Base-by-base conservation (phyloP, 2,888 invertebrate species). In the Automeris io region DNA sequence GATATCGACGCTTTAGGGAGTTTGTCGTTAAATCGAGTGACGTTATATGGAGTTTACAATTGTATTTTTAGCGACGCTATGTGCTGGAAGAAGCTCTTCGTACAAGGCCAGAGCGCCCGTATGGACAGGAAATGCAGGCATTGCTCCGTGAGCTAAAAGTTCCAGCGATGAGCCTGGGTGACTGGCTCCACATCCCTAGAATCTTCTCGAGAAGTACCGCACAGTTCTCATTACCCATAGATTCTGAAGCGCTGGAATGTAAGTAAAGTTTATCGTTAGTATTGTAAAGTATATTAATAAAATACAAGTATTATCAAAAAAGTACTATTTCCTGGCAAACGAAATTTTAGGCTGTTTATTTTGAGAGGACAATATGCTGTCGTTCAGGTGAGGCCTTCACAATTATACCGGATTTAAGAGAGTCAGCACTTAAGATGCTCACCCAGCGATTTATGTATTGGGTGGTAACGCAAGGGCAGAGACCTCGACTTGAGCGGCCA, bases 161-260 rank as follows among this genome's bases (percentile, higher is more conserved):
- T 3, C 81, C 87, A 0, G 78, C 86, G 0, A 69, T 86, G 11
- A 87, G 89, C 40, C 74, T 88, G 1, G 89, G 90, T 3, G 83
- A 89, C 49, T 90, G 90, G 89, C 74, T 91, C 9, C 90, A 90
- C 49, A 85, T 92, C 48, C 94, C 94, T 0, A 76, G 94, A 32
- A 90, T 91, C n/a, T 94, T 94, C 70, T 91, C 92, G 0, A 88
- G 94, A 25, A 90, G 91, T 24, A 92, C 90, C 46, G 92, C 93
- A 0, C 88, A 93, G 47, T 95, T 95, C 66, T 90, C 93, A 47
- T 75, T 95, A 36, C 93, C 94, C 0, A 87, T 95, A 43, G 91
- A 93, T 48, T 70, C 75, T 1, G 59, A 70, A 35, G 61, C 62
- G 5, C 53, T 83, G 2, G 65, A 77, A 43, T 52, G 81, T 80